phyloP scores from a whole-genome alignment of 2,113 vertebrate species.

The Saguinus imperator region DNA sequence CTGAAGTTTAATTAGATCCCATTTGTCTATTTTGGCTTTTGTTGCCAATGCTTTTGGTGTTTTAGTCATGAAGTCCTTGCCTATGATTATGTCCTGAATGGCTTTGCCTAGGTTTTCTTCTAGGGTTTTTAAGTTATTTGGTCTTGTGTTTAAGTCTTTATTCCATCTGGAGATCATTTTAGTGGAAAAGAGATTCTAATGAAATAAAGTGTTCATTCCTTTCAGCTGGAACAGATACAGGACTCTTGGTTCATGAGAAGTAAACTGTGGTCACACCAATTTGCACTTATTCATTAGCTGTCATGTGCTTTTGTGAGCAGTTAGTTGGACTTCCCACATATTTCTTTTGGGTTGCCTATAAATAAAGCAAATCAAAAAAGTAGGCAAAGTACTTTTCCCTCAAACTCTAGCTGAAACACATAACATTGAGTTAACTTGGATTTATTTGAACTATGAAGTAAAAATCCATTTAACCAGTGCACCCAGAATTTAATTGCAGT shows the following conservation, averaged over 20 bases:
- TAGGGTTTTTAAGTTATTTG: too few species aligned
- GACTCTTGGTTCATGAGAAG: background rate
- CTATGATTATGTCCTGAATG: too few species aligned
- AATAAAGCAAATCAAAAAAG: conserved; percentile 3
- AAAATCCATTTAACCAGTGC: background rate
- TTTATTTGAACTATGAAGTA: background rate
- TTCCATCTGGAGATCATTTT: background rate
- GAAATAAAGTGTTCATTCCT: background rate
- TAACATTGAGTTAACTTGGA: background rate
- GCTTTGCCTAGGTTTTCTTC: too few species aligned
- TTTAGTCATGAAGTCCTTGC: too few species aligned
- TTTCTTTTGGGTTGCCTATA: background rate
- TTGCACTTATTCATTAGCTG: background rate
- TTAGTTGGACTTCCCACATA: background rate
- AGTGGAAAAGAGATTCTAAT: background rate
- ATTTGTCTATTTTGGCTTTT: too few species aligned
- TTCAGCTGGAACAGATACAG: background rate
- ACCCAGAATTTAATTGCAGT: background rate
- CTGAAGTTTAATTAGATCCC: too few species aligned
- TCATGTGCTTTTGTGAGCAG: background rate
- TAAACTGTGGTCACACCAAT: background rate
- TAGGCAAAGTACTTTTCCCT: background rate
- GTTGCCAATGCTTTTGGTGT: too few species aligned
- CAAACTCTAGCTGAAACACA: background rate
- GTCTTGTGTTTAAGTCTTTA: too few species aligned